These are phyloP conservation scores for Theonella swinhoei DNA, from an alignment of 37 sponge, comb jelly and placozoan species.

Conservation along the genomic window DNA sequence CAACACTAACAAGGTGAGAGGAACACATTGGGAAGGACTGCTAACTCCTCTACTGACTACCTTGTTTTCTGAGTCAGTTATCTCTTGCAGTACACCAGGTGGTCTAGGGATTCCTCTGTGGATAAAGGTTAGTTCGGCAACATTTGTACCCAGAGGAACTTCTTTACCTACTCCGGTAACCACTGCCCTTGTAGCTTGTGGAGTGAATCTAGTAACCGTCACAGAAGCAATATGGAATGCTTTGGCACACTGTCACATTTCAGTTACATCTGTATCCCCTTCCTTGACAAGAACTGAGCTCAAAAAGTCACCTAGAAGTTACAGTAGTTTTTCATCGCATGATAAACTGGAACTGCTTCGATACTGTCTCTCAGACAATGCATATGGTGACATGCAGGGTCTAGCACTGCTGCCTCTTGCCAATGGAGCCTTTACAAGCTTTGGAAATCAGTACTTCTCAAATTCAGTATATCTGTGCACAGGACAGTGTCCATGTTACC, in stretches of 20 bases:
- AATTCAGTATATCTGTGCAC: conserved; percentile 43
- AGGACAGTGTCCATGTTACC: conserved; percentile 1
- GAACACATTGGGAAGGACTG: conserved; percentile 23
- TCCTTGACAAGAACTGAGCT: neutral
- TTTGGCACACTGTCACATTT: neutral
- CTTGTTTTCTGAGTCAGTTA: conserved; percentile 9
- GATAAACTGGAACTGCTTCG: conserved; percentile 37
- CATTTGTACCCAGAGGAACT: conserved; percentile 5
- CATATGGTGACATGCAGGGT: conserved; percentile 31
- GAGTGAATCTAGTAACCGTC: conserved; percentile 28
- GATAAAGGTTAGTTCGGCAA: neutral
- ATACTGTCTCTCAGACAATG: conserved; percentile 51
- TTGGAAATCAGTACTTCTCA: neutral
- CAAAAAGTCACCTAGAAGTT: conserved; percentile 2
- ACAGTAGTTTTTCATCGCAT: neutral
- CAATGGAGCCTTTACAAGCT: conserved; percentile 31
- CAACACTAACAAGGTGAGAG: conserved; percentile 3
- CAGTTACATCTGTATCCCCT: conserved; percentile 22
- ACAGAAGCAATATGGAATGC: conserved; percentile 15
- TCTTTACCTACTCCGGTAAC: neutral
- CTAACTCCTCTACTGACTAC: conserved; percentile 5
- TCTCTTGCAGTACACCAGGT: neutral
- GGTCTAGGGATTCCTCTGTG: conserved; percentile 13
- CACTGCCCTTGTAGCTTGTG: conserved; percentile 14
- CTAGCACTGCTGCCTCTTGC: conserved; percentile 51